Evolutionary conservation across 2,888 invertebrate species (phyloP).

Genomic region (Marronus borbonicus): DNA sequence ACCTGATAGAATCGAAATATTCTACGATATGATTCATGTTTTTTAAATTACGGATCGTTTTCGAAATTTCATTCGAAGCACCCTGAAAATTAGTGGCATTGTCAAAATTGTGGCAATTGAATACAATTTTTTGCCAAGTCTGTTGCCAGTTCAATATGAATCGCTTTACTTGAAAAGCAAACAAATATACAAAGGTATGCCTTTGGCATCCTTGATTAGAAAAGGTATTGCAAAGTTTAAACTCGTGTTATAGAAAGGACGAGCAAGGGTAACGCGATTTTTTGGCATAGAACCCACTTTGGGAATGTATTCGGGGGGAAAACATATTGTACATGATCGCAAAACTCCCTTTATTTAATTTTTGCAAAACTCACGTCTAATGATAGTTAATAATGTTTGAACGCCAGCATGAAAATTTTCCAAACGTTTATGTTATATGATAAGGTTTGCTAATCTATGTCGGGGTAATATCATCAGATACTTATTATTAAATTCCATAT

Average conservation of each 20-base stretch:
- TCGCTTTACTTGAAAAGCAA: too few species aligned
- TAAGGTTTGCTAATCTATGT: conserved; percentile 17
- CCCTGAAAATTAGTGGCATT: too few species aligned
- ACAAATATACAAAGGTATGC: too few species aligned
- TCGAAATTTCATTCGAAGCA: too few species aligned
- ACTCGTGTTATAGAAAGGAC: neutral
- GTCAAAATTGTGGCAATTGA: too few species aligned
- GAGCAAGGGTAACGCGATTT: neutral
- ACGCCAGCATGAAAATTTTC: conserved; percentile 8
- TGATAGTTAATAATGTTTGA: neutral
- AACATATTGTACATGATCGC: neutral
- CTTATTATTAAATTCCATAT: conserved; percentile 25
- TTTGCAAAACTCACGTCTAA: neutral
- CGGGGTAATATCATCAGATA: conserved; percentile 31
- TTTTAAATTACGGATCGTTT: neutral
- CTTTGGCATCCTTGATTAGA: neutral
- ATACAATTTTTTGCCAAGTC: too few species aligned
- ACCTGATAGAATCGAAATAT: conserved; percentile 18
- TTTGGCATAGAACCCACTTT: neutral
- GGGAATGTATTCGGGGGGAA: neutral
- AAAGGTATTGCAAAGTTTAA: neutral
- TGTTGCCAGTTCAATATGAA: too few species aligned
- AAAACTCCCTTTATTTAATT: neutral
- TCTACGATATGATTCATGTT: neutral
- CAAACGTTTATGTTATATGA: conserved; percentile 30